Evolutionary conservation across 2,113 vertebrate genomes (phyloP).

Genomic region (Microcebus tavaratra): DNA sequence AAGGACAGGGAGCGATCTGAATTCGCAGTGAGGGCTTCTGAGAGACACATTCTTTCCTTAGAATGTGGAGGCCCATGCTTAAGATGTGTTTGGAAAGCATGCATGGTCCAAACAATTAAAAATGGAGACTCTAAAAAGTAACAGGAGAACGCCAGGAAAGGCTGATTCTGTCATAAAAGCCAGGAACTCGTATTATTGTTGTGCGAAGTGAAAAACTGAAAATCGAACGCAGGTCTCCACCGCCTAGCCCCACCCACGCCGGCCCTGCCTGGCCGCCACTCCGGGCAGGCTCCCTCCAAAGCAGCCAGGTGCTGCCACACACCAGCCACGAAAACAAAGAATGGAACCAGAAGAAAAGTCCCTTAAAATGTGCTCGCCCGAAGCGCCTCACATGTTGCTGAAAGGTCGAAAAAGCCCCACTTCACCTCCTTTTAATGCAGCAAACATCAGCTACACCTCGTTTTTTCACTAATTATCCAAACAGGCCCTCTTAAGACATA

Average conservation of each 20-base stretch:
- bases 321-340: background rate
- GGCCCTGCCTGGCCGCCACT: background rate
- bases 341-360: background rate
- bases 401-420: background rate
- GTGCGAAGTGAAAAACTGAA: slow-evolving; percentile 38
- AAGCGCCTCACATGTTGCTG: background rate
- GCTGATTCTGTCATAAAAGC: background rate
- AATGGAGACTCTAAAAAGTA: slow-evolving; percentile 38
- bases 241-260: slow-evolving; percentile 49
- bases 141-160: background rate
- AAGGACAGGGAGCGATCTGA: slow-evolving; percentile 23
- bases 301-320: slow-evolving; percentile 58
- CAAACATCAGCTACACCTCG: slow-evolving; percentile 5
- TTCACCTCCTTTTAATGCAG: background rate
- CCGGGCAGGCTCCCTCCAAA: background rate
- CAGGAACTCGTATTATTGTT: background rate
- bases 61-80: background rate
- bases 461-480: slow-evolving; percentile 49
- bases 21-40: background rate
- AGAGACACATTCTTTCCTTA: background rate
- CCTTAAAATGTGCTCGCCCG: background rate
- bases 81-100: background rate
- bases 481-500: background rate
- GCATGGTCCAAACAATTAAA: background rate
- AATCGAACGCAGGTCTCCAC: background rate